A percentile compares a stretch with the other conserved stretches of the same genome.
Evolutionary conservation across 1,140 invertebrate genomes (phyloP).

Genomic region (Cherax quadricarinatus): DNA sequence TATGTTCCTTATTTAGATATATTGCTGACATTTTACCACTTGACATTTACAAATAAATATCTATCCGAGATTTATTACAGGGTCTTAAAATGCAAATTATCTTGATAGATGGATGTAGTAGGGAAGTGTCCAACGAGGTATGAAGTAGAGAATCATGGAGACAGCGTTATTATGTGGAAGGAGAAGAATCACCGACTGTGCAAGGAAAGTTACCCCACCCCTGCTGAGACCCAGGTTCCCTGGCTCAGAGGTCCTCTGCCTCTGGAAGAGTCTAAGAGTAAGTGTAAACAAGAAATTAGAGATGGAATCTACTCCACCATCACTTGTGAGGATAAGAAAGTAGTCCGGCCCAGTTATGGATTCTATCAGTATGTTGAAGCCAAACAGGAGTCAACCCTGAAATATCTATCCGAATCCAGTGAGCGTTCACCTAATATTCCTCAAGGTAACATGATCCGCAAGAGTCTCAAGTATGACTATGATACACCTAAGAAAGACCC

Average conservation of each 20-base stretch:
- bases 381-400: conserved; percentile 47
- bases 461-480: conserved; percentile 33
- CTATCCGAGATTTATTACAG: too few relatives aligned
- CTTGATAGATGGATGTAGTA: conserved; percentile 63
- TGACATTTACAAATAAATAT: too few relatives aligned
- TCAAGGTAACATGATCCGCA: neutral
- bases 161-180: conserved; percentile 41
- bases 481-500: conserved; percentile 27
- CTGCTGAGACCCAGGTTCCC: conserved; percentile 28
- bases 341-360: conserved; percentile 39
- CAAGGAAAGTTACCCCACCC: conserved; percentile 43
- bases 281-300: conserved; percentile 58
- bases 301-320: conserved; percentile 53
- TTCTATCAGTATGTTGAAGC: conserved; percentile 53
- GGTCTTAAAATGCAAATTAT: neutral
- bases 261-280: conserved; percentile 42
- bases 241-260: conserved; percentile 53
- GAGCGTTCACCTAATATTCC: neutral
- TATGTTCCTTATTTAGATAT: too few relatives aligned
- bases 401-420: conserved; percentile 23
- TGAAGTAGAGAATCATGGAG: conserved; percentile 33
- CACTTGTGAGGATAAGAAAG: conserved; percentile 58
- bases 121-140: conserved; percentile 64
- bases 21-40: too few relatives aligned
- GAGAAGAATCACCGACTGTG: conserved; percentile 63